Percentiles rank a stretch among this genome's conserved stretches.
These are phyloP conservation scores for Cavia aperea DNA, from an alignment of 2,113 vertebrate species.

Conservation along the genomic window DNA sequence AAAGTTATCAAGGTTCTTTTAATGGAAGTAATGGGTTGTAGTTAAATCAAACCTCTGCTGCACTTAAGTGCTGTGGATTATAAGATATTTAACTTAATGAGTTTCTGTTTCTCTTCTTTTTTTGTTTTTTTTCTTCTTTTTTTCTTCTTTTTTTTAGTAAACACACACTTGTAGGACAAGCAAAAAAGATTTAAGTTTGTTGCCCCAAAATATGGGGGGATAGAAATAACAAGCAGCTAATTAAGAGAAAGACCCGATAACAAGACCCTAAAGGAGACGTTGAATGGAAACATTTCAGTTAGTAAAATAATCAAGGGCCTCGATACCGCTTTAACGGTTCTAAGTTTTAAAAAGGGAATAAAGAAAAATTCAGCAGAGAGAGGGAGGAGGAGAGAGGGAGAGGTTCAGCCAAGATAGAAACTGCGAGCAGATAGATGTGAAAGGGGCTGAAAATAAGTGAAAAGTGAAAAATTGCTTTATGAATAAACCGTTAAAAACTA, in stretches of 20 bases:
- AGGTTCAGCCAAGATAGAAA: constrained; percentile 68
- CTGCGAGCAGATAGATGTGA: constrained; percentile 71
- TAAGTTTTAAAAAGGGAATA: constrained; percentile 53
- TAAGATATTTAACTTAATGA: constrained; percentile 12
- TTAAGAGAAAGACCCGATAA: background rate
- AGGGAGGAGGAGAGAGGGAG: constrained; percentile 43
- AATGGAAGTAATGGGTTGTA: constrained; percentile 28
- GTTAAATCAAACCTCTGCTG: constrained; percentile 26
- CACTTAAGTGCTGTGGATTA: background rate
- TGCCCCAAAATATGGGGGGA: background rate
- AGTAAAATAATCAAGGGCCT: constrained; percentile 17
- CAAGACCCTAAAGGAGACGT: background rate
- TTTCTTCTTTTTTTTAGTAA: background rate
- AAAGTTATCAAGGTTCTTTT: constrained; percentile 49
- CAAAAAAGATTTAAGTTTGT: constrained; percentile 10
- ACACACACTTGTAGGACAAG: background rate
- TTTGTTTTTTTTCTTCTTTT: too few relatives aligned
- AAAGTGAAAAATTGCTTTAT: constrained; percentile 80
- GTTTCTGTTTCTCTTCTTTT: background rate
- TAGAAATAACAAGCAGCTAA: background rate
- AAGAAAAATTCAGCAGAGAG: constrained; percentile 55
- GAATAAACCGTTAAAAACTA: constrained; percentile 73
- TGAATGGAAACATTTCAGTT: constrained; percentile 35
- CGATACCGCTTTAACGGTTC: constrained; percentile 38
- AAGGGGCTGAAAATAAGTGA: constrained; percentile 72